A percentile compares a stretch with the other conserved stretches of the same genome.
Evolutionary conservation across 1,140 invertebrate genomes (phyloP).

Genomic region (honey bee (Apis mellifera)): Amel_HAv3.1 CM009944.2:5087001-5087500

Average conservation of each 20-base stretch:
- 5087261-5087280: constrained; percentile 72
- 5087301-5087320: constrained; percentile 66
- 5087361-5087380: background rate
- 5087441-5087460: background rate
- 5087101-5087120: constrained; percentile 36
- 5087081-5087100: constrained; percentile 51
- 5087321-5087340: constrained; percentile 57
- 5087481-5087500: constrained; percentile 58
- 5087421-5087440: background rate
- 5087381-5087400: background rate
- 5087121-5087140: constrained; percentile 41
- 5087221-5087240: constrained; percentile 71
- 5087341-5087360: constrained; percentile 19
- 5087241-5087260: constrained; percentile 73
- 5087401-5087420: background rate
- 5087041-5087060: constrained; percentile 83
- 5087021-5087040: constrained; percentile 80
- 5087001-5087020: constrained; percentile 81
- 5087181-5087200: constrained; percentile 48
- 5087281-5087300: constrained; percentile 72
- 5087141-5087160: constrained; percentile 22
- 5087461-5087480: constrained; percentile 39
- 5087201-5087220: constrained; percentile 67
- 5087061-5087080: constrained; percentile 79
- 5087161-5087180: background rate